Evolutionary conservation across 2,888 invertebrate genomes (phyloP), one percentile per base, ranked within the genome.

Genomic region (Ischnus inquisitorius): DNA sequence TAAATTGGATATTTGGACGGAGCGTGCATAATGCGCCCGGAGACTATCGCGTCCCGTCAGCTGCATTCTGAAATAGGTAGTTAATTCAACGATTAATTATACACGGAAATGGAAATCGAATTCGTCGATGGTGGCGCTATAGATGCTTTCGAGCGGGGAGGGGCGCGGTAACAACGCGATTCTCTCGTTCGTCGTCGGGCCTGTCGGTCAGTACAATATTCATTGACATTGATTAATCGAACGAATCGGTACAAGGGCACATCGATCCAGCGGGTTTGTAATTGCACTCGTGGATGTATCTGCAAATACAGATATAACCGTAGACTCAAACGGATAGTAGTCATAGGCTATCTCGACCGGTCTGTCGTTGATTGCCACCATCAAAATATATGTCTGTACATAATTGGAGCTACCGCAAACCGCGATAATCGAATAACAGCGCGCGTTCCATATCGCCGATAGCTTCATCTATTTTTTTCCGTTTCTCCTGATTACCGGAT

Each of bases 361-460:
- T 28, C 60, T 54, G 43, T 34, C 76, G 76, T 77, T 83, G 77
- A 80, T 83, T 77, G 80, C 80, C 62, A 72, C 43, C 72, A 68
- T 80, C 80, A 68, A 80, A 83, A 77, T 80, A 76, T 83, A 83
- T 77, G 80, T 84, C 22, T 54, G 46, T 68, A 62, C 72, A 64
- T 80, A 78, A 84, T 84, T 80, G 83, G 72, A 64, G 51, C 43
- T 72, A 68, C 80, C 80, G 80, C 77, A 46, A 54, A 80, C 77
- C 80, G 77, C 80, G 80, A 80, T 83, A 83, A 83, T 83, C 83
- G 83, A 83, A 83, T 80, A 83, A 80, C 72, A 41, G 76, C 65
- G 28, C 72, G 72, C 10, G 51, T 76, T 72, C 41, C 83, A 72
- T 79, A 75, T 76, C 72, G 68, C 41, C 41, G 39, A 65, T 68